These are phyloP conservation scores for Rissa tridactyla DNA, from an alignment of 2,113 vertebrate genomes.

Conservation along the genomic window DNA sequence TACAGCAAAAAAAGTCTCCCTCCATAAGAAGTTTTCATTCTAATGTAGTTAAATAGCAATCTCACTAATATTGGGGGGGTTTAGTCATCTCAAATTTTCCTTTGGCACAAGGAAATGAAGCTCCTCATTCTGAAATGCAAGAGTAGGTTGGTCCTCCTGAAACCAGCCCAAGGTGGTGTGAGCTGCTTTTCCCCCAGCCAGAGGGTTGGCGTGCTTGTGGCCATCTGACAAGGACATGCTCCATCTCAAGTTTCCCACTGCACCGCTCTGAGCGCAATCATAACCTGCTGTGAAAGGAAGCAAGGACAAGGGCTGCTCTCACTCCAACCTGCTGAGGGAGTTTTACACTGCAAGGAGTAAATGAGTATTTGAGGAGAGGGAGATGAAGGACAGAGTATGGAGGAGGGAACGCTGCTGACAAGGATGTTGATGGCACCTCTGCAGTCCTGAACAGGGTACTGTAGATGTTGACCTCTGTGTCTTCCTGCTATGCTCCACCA, in stretches of 20 bases:
- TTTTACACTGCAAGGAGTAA: background rate
- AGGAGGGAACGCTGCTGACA: background rate
- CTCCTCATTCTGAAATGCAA: background rate
- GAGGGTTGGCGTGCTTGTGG: background rate
- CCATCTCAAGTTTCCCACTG: background rate
- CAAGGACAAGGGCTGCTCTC: background rate
- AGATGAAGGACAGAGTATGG: background rate
- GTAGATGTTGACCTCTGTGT: background rate
- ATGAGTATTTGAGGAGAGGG: background rate
- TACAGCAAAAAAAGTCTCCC: background rate
- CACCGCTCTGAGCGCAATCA: background rate
- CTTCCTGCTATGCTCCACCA: background rate
- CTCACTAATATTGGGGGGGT: background rate
- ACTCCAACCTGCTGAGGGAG: background rate
- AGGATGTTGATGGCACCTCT: background rate
- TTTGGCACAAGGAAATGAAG: background rate
- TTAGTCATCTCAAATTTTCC: background rate
- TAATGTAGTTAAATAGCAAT: background rate
- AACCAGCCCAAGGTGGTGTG: background rate
- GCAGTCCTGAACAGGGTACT: background rate
- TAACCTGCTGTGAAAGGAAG: background rate
- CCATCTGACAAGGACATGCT: background rate
- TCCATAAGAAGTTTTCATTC: background rate
- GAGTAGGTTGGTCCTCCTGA: background rate
- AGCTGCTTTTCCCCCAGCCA: background rate